A percentile compares a stretch with the other conserved stretches of the same genome.
Evolutionary conservation across 2,888 invertebrate species (phyloP).

Genomic region (Eupithecia vulgata): DNA sequence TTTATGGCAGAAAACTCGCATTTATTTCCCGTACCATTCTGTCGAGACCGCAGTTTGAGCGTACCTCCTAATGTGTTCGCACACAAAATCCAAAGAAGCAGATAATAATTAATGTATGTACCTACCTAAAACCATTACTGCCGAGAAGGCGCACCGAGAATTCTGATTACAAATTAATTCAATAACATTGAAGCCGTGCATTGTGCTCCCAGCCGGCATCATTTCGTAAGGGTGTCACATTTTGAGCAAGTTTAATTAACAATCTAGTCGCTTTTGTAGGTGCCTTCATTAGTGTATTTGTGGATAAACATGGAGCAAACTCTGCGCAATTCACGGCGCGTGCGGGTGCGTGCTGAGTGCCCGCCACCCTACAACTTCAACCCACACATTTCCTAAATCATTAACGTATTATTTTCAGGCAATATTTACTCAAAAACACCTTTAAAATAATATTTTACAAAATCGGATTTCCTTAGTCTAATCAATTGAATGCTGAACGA

Average conservation of each 20-base stretch:
- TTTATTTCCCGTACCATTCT: slow-evolving; percentile 33
- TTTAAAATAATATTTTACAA: background rate
- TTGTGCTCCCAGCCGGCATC: slow-evolving; percentile 77
- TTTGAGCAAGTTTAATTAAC: slow-evolving; percentile 84
- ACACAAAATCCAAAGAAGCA: slow-evolving; percentile 43
- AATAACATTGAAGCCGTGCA: slow-evolving; percentile 81
- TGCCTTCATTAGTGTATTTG: slow-evolving; percentile 84
- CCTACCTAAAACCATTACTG: slow-evolving; percentile 65
- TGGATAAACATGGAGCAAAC: slow-evolving; percentile 81
- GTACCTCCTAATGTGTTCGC: slow-evolving; percentile 36
- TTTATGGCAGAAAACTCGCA: slow-evolving; percentile 27
- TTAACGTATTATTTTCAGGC: background rate
- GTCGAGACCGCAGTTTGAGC: slow-evolving; percentile 29
- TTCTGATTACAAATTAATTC: slow-evolving; percentile 83
- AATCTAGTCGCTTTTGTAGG: slow-evolving; percentile 84
- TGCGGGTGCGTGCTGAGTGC: slow-evolving; percentile 65
- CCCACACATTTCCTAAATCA: background rate
- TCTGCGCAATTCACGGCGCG: slow-evolving; percentile 60
- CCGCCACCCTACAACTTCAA: slow-evolving; percentile 32
- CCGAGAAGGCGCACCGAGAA: slow-evolving; percentile 76
- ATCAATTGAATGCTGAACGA: background rate
- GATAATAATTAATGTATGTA: slow-evolving; percentile 48
- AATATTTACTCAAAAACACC: background rate
- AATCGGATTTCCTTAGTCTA: background rate
- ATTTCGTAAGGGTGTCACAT: slow-evolving; percentile 83